phyloP scores from a whole-genome alignment of 2,888 invertebrate genomes.

The Caenorhabditis wallacei region DNA sequence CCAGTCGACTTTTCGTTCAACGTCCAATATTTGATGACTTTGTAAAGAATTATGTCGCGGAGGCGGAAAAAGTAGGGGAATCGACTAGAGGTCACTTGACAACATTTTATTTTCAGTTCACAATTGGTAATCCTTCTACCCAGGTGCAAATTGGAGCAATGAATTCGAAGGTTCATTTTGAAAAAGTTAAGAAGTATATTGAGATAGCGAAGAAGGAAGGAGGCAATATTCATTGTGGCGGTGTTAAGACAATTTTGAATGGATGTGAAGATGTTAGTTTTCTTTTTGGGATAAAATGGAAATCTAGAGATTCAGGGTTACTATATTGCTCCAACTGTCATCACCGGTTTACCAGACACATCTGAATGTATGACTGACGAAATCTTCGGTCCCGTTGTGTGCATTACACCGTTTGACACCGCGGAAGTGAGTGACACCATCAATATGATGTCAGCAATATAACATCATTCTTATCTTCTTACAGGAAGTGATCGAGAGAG shows the following conservation, averaged over 20 bases:
- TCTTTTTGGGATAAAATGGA: too few species aligned
- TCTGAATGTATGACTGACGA: constrained; percentile 85
- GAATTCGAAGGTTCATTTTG: constrained; percentile 84
- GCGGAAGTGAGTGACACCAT: constrained; percentile 67
- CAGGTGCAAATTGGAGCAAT: constrained; percentile 84
- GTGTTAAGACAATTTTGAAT: constrained; percentile 81
- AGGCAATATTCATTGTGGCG: constrained; percentile 84
- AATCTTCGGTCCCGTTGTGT: constrained; percentile 86
- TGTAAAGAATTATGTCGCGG: constrained; percentile 83
- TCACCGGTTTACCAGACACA: constrained; percentile 84
- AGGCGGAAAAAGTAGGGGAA: constrained; percentile 74
- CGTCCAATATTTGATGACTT: constrained; percentile 84
- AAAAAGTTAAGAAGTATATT: constrained; percentile 83
- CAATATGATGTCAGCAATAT: too few species aligned
- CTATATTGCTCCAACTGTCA: constrained; percentile 85
- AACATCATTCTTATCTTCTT: constrained; percentile 30
- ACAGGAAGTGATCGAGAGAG: constrained; percentile 84
- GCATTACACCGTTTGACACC: constrained; percentile 83
- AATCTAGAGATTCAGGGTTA: constrained; percentile 85
- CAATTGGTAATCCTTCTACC: constrained; percentile 74
- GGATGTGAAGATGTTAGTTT: constrained; percentile 82
- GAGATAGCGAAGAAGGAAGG: constrained; percentile 84
- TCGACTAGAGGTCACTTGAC: background rate
- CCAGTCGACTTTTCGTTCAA: constrained; percentile 86
- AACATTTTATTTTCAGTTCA: constrained; percentile 62